Base-by-base conservation (phyloP, 2,888 invertebrate species). In the Lochmaea crataegi region DNA sequence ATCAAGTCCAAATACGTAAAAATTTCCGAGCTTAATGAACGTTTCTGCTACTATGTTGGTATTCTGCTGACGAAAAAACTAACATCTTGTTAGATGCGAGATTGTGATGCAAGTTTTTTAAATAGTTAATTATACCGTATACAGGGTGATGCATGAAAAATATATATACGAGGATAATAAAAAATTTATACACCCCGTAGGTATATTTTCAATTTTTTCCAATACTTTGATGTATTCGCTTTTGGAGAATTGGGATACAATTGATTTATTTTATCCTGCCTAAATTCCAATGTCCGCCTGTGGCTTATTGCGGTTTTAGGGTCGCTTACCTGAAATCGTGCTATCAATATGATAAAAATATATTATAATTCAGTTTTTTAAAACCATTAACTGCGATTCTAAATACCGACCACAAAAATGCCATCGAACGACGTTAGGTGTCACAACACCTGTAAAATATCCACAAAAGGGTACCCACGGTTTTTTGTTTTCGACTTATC, bases 1-100 rank as follows among this genome's bases (percentile, higher is more conserved):
- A 69, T 63, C 32, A 60, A 69, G 58, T 61, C 68, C 68, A 69
- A 69, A 69, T 69, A 69, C 38, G 68, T 67, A 69, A 69, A 61
- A 69, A 63, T 53, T 69, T 69, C 68, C 41, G 63, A 63, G 14
- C 68, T 53, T 69, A 69, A 69, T 63, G 68, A 69, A 53, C 42
- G 63, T 53, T 41, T 38, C 51, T 38, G n/a, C 42, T 53, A 48
- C 56, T 32, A 26, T 48, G 41, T 53, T 32, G 68, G 68, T 41
- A 69, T 69, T 58, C 11, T 11, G 11, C n/a, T 53, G n/a, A 53
- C 16, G n/a, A 53, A 53, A 53, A 53, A 53, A 53, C 51, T 16
- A 53, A 53, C 51, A 53, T 16, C 51, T 16, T 53, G 51, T 53
- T 53, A 6, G n/a, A 53, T 9, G 2, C 0, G 18, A 53, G 16